phyloP scores from a whole-genome alignment of 1,140 invertebrate genomes.

The Drosophila funebris region DNA sequence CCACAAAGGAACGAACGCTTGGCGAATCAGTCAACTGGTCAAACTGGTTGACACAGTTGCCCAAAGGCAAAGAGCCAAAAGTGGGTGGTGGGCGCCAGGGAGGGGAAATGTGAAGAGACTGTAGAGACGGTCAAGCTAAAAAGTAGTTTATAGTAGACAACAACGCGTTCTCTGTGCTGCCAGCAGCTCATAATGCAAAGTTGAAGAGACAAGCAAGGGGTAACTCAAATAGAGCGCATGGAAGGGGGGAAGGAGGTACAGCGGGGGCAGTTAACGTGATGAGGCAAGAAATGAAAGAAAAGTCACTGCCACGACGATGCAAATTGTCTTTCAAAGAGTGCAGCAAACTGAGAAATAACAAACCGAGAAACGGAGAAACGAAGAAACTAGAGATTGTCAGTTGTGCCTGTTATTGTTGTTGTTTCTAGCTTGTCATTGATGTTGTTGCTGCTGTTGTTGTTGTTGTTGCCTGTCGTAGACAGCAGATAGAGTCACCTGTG shows the following conservation, averaged over 20 bases:
- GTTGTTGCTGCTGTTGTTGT: neutral
- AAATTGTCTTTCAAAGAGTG: slow-evolving; percentile 49
- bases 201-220: neutral
- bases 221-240: too few relatives aligned
- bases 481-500: slow-evolving; percentile 28
- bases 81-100: too few relatives aligned
- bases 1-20: slow-evolving; percentile 47
- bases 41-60: slow-evolving; percentile 77
- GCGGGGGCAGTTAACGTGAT: neutral
- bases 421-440: neutral
- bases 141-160: slow-evolving; percentile 63
- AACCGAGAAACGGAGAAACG: slow-evolving; percentile 23
- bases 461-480: neutral
- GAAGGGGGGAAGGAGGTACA: neutral
- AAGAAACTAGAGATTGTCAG: slow-evolving; percentile 21
- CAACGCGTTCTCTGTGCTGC: slow-evolving; percentile 4
- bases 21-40: slow-evolving; percentile 54
- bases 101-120: neutral
- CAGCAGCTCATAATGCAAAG: slow-evolving; percentile 51
- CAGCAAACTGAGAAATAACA: slow-evolving; percentile 27
- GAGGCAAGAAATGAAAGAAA: slow-evolving; percentile 48
- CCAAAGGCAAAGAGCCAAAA: slow-evolving; percentile 34
- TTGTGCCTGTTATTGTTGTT: neutral
- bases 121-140: slow-evolving; percentile 34
- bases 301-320: slow-evolving; percentile 59